A percentile compares a stretch with the other conserved stretches of the same genome.
These are phyloP conservation scores for Pangasius sanitwongsei DNA, from an alignment of 2,797 vertebrate genomes.

Conservation along the genomic window DNA sequence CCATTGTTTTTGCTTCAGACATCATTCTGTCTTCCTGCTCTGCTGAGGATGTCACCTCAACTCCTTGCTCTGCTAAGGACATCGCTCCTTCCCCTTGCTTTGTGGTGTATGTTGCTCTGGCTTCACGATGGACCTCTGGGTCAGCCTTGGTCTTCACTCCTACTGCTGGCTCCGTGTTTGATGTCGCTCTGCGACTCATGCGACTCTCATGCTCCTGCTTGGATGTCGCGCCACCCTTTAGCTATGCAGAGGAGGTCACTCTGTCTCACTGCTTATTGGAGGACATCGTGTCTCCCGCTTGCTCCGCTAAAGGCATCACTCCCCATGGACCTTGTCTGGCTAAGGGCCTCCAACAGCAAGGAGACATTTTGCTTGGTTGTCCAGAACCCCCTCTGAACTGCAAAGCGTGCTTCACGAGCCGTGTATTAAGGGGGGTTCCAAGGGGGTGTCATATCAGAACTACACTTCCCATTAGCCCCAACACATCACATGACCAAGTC, in stretches of 20 bases:
- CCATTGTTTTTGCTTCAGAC: too few relatives aligned
- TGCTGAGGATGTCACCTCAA: too few relatives aligned
- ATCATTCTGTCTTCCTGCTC: too few relatives aligned
- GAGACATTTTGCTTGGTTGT: background rate
- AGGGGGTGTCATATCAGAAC: background rate
- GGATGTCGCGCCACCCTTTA: background rate
- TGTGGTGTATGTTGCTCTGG: background rate
- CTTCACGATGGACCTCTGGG: background rate
- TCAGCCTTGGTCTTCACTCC: too few relatives aligned
- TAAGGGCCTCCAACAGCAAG: background rate
- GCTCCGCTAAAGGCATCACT: background rate
- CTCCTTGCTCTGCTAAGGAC: background rate
- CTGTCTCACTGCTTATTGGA: too few relatives aligned
- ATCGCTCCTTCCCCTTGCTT: too few relatives aligned
- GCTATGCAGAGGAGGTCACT: background rate
- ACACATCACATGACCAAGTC: background rate
- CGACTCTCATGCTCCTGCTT: too few relatives aligned
- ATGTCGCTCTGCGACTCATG: too few relatives aligned
- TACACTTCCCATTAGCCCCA: background rate
- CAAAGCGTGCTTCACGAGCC: background rate
- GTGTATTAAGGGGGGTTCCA: background rate
- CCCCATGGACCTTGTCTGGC: background rate
- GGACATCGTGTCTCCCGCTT: background rate
- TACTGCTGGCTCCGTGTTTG: too few relatives aligned
- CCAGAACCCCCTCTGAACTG: background rate